These are phyloP conservation scores for Hippocampus kuda DNA, from an alignment of 2,797 vertebrate genomes.

Conservation along the genomic window DNA sequence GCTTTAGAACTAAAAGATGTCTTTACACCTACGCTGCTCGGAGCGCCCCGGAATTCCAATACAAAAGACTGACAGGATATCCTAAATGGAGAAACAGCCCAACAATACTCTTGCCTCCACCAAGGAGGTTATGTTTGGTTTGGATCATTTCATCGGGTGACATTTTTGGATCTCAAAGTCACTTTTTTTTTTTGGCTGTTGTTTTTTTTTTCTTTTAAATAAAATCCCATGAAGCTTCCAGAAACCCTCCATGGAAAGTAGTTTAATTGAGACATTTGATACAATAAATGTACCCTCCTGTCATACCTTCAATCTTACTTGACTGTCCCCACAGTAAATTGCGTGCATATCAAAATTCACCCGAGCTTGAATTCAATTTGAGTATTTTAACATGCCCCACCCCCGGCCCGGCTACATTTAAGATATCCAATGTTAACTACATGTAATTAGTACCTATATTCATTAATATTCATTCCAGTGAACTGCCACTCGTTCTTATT, in stretches of 20 bases:
- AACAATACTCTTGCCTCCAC: constrained; percentile 30
- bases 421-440: too few relatives aligned
- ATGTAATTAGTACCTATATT: too few relatives aligned
- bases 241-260: not conserved
- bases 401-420: too few relatives aligned
- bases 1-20: constrained; percentile 26
- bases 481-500: too few relatives aligned
- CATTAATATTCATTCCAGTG: not conserved
- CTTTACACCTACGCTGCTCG: constrained; percentile 24
- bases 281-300: too few relatives aligned
- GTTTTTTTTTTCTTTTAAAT: not conserved
- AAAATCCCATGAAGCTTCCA: not conserved
- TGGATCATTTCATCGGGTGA: not conserved
- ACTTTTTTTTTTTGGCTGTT: not conserved
- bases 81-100: constrained; percentile 22
- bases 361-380: too few relatives aligned
- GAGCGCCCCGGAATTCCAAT: constrained; percentile 31
- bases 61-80: constrained; percentile 42
- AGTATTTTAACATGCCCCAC: too few relatives aligned
- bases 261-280: not conserved
- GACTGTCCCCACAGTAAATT: too few relatives aligned
- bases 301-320: too few relatives aligned
- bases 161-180: not conserved
- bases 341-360: too few relatives aligned
- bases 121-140: constrained; percentile 7